Evolutionary conservation across 1,140 invertebrate genomes (phyloP), one percentile per base, ranked within the genome.

Genomic region (Ylistrum balloti): DNA sequence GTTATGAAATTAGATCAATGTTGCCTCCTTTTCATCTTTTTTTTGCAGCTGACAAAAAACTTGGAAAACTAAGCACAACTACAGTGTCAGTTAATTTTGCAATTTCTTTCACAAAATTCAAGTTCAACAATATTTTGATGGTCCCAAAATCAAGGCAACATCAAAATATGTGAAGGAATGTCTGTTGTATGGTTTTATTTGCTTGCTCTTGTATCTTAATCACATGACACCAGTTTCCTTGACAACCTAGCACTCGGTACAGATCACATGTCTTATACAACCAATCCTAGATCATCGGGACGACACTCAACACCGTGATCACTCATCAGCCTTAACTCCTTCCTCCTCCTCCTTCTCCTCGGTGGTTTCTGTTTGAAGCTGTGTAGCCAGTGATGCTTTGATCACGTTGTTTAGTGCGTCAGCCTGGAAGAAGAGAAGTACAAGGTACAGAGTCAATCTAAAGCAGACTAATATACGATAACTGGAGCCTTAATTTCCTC

Each of bases 311-410:
- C n/a, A n/a, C n/a, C n/a, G n/a, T 28, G 56, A 74, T 74, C 56
- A 74, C 22, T 74, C 56, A 28, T 90, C 86, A 35, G 34, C 89
- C 13, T 90, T 22, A 1, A 41, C 48, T 20, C 85, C 87, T 33
- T 88, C 56, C 45, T 38, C 32, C 9, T 35, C 33, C 48, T 89
- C 87, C 13, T 85, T 35, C 33, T 88, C 86, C 86, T 89, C 56
- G 0, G 87, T 56, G 33, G 88, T 85, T 88, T 90, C 87, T 20
- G 35, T 33, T 85, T 94, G 93, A 74, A 95, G 92, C 92, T 95
- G 95, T 88, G 93, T 95, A 85, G 95, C 95, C n/a, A 95, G 92
- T 38, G 94, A 95, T 9, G 94, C 90, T 86, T 95, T 94, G 90
- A 95, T 95, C 15, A 95, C 92, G 17, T 93, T 93, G 34, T 92